Conservation (phyloP, 30 jellyfish, hydroid and myxozoan genomes). For the Rhopilema esculentum region DNA sequence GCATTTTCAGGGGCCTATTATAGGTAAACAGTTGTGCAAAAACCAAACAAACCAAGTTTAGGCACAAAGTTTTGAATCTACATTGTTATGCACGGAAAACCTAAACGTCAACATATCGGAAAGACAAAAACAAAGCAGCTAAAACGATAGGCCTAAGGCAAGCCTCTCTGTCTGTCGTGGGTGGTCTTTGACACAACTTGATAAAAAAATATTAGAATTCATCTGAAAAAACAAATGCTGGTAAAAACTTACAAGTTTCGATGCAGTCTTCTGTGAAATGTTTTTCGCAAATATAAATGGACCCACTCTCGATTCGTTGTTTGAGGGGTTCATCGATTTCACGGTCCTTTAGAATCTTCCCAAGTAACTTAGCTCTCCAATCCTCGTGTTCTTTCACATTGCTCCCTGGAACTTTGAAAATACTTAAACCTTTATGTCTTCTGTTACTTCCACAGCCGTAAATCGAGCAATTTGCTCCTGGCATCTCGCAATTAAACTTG, state of each 20-base stretch:
- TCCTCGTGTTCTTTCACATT: conserved; percentile 14
- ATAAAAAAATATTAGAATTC: neutral
- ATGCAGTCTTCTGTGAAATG: conserved; percentile 29
- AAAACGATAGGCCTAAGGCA: too few species aligned
- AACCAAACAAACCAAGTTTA: too few species aligned
- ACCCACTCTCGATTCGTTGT: conserved; percentile 1
- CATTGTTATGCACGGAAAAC: too few species aligned
- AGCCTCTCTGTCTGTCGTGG: neutral
- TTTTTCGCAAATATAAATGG: conserved; percentile 27
- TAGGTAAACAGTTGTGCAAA: too few species aligned
- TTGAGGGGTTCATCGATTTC: conserved; percentile 20
- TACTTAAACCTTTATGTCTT: conserved; percentile 34
- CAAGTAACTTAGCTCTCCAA: conserved; percentile 21
- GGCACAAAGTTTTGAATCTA: too few species aligned
- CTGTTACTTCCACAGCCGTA: conserved; percentile 16
- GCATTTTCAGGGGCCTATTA: too few species aligned
- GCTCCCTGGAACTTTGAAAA: conserved; percentile 24
- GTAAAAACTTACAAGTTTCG: conserved; percentile 8
- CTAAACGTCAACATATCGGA: too few species aligned
- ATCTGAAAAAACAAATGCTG: neutral
- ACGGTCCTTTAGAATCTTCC: conserved; percentile 24
- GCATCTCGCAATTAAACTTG: too few species aligned
- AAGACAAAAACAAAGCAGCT: too few species aligned
- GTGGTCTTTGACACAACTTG: neutral
- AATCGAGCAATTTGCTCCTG: conserved; percentile 31